These are phyloP conservation scores for Myiozetetes cayanensis DNA, from an alignment of 2,113 vertebrate genomes.

Conservation along the genomic window DNA sequence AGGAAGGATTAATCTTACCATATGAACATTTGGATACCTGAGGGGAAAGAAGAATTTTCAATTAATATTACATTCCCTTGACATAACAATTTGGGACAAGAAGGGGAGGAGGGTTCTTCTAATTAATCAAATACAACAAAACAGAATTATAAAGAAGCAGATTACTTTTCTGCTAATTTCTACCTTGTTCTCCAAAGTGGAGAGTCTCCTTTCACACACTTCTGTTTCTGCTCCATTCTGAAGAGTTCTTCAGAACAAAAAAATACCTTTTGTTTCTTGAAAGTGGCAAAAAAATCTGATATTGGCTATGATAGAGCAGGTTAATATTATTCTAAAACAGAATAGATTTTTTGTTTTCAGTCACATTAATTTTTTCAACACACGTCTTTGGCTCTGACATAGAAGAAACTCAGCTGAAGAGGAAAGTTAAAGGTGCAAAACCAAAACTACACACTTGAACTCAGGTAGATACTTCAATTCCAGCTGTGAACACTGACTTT, in stretches of 20 bases:
- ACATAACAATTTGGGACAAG: not conserved
- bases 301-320: not conserved
- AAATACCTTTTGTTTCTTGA: not conserved
- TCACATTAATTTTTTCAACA: not conserved
- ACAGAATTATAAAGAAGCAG: not conserved
- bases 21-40: not conserved
- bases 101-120: not conserved
- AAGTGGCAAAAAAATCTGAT: not conserved
- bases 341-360: not conserved
- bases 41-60: conserved; percentile 23
- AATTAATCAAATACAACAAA: not conserved
- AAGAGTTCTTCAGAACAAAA: not conserved
- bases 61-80: conserved; percentile 15
- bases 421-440: not conserved
- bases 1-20: not conserved
- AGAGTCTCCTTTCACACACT: not conserved
- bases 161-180: not conserved
- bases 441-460: not conserved
- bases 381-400: not conserved
- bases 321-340: not conserved
- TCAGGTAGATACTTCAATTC: not conserved
- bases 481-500: not conserved
- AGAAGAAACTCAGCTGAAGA: not conserved
- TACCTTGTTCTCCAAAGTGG: not conserved
- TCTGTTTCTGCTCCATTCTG: not conserved